Evolutionary conservation across 2,113 vertebrate species (phyloP), one percentile per base, ranked within the genome.

Genomic region (Actenoides lindsayi): DNA sequence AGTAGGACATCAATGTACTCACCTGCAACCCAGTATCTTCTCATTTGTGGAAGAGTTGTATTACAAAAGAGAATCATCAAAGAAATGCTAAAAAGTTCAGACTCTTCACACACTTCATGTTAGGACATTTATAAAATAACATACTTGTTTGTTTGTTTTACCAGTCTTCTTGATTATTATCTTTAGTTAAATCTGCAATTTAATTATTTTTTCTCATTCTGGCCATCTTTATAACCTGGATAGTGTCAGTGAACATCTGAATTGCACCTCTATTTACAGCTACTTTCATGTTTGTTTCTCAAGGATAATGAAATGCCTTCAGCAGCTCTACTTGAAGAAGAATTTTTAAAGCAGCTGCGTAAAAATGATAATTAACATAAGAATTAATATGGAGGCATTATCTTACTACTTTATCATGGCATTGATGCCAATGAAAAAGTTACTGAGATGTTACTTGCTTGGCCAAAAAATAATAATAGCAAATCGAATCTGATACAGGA

Each of bases 181-280:
- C 83, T 83, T 83, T 89, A 93, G 93, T 96, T 94, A 95, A 93
- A 89, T 64, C 33, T 70, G 30, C 14, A 83, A 64, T 60, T 77
- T 68, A 81, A 77, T 89, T 73, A 6, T 65, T 78, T 90, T 57
- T 56, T 35, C 28, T 77, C 23, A 74, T 76, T 86, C 88, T 89
- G 39, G 78, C 74, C 69, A 82, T 65, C 33, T 81, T 86, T 51
- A 35, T 82, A 95, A 87, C 73, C 41, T 85, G 69, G 50, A 57
- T 87, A 69, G 44, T 48, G 56, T 56, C 51, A 37, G 14, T 12
- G 65, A 94, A 89, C 50, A 42, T 39, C 42, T 59, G 80, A 91
- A 84, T 44, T 33, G 65, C 48, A 79, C 65, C 50, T 82, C 64
- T 94, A 57, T 85, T 94, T 92, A 89, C 41, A 82, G 69, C 62